These are phyloP conservation scores for Melanerpes formicivorus DNA, from an alignment of 2,113 vertebrate genomes.

Conservation along the genomic window DNA sequence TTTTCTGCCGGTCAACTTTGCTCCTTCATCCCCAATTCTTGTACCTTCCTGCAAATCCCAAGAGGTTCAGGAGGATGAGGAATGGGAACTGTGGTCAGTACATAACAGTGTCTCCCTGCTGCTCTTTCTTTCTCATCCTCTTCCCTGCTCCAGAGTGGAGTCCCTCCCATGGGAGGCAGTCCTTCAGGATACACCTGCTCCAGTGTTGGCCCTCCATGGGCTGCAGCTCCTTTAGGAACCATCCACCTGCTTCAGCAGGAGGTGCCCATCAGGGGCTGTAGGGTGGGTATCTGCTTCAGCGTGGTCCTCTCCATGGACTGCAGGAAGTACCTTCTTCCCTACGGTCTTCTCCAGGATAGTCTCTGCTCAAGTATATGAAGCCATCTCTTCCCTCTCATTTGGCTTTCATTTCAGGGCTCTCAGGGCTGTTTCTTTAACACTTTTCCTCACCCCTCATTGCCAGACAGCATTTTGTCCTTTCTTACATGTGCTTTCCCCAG, in stretches of 20 bases:
- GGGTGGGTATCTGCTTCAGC: not conserved
- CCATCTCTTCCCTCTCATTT: not conserved
- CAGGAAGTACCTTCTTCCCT: not conserved
- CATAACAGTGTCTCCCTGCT: not conserved
- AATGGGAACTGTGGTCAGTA: too few relatives aligned
- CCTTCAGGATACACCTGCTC: not conserved
- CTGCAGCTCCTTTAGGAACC: not conserved
- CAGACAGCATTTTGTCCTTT: not conserved
- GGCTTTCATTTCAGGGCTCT: not conserved
- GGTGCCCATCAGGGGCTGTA: not conserved
- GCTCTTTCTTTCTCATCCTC: not conserved
- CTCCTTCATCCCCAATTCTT: not conserved
- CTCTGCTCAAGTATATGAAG: not conserved
- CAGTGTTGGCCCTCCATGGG: not conserved
- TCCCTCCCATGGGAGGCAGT: fast-evolving
- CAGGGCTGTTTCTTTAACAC: not conserved
- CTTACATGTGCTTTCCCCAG: fast-evolving
- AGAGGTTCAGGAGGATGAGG: not conserved
- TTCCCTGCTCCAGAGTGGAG: not conserved
- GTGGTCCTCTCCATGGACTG: not conserved
- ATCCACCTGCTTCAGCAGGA: fast-evolving
- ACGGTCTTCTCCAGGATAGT: not conserved
- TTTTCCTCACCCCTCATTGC: not conserved
- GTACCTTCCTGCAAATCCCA: not conserved
- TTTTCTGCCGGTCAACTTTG: not conserved